These are phyloP conservation scores for Amniataba percoides DNA, from an alignment of 2,797 vertebrate species.

Conservation along the genomic window DNA sequence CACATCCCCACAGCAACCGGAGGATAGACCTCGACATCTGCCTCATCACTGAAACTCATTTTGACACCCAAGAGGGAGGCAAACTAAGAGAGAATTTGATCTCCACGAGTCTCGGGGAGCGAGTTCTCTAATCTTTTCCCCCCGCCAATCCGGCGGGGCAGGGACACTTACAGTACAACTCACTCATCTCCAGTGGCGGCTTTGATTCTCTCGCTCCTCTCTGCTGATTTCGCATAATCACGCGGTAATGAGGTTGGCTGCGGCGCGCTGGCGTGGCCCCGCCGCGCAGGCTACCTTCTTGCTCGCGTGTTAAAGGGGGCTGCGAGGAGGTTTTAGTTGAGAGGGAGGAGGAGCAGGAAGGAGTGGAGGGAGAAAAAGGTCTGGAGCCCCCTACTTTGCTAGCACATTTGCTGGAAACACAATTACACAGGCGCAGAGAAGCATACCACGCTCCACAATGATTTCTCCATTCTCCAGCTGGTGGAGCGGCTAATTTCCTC, in stretches of 20 bases:
- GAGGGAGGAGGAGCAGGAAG: conserved; percentile 41
- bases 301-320: conserved; percentile 37
- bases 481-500: conserved; percentile 84
- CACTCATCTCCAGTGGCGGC: conserved; percentile 75
- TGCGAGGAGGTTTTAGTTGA: conserved; percentile 46
- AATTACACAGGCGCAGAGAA: conserved; percentile 83
- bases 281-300: conserved; percentile 29
- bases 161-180: conserved; percentile 78
- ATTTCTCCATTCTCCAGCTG: conserved; percentile 82
- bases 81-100: conserved; percentile 76
- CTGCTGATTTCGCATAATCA: conserved; percentile 81
- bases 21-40: conserved; percentile 61
- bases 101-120: conserved; percentile 55
- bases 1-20: conserved; percentile 49
- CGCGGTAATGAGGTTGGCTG: conserved; percentile 77
- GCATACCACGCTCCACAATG: conserved; percentile 77
- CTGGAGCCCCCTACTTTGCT: conserved; percentile 60
- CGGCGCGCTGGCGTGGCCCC: conserved; percentile 48
- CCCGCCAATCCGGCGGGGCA: conserved; percentile 63
- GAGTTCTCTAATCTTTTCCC: conserved; percentile 71
- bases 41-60: conserved; percentile 71
- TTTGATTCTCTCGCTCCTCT: conserved; percentile 78
- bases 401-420: conserved; percentile 83
- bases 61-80: conserved; percentile 69
- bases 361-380: conserved; percentile 51